phyloP scores from a whole-genome alignment of 1,140 invertebrate genomes.

The Aethina tumida region DNA sequence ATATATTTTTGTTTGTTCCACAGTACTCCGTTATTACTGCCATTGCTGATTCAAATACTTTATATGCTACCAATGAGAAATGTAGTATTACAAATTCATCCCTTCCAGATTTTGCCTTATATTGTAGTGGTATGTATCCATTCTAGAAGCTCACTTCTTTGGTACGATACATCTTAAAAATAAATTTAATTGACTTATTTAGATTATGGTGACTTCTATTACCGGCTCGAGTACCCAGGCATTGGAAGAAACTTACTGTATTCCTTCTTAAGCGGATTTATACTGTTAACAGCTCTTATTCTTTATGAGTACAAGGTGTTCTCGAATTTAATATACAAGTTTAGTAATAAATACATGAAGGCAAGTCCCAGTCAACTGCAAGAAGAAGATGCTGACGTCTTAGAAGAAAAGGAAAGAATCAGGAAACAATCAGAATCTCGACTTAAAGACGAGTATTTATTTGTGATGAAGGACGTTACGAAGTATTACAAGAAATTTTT shows the following conservation, averaged over 20 bases:
- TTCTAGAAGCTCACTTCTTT: no score
- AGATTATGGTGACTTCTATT: slow-evolving; percentile 40
- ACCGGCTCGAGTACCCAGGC: slow-evolving; percentile 41
- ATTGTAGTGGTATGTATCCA: no score
- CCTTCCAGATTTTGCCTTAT: no score
- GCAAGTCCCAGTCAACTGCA: no score
- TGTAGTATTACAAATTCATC: no score
- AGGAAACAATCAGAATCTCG: no score
- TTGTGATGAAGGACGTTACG: slow-evolving; percentile 43
- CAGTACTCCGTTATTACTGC: slow-evolving; percentile 53
- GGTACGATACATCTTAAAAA: no score
- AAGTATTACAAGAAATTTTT: slow-evolving; percentile 58
- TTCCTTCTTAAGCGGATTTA: slow-evolving; percentile 30
- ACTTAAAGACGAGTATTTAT: slow-evolving; percentile 25
- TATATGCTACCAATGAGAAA: no score
- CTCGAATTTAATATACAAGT: slow-evolving; percentile 32
- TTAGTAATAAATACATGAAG: slow-evolving; percentile 13
- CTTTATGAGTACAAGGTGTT: slow-evolving; percentile 40
- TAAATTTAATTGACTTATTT: no score
- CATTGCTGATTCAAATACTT: slow-evolving; percentile 19
- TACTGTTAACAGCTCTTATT: slow-evolving; percentile 37
- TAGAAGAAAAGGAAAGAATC: no score
- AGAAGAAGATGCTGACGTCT: no score
- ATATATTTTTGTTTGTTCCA: slow-evolving; percentile 57
- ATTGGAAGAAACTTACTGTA: slow-evolving; percentile 37